phyloP scores from a whole-genome alignment of 2,888 invertebrate genomes.

The Campoletis raptor region DNA sequence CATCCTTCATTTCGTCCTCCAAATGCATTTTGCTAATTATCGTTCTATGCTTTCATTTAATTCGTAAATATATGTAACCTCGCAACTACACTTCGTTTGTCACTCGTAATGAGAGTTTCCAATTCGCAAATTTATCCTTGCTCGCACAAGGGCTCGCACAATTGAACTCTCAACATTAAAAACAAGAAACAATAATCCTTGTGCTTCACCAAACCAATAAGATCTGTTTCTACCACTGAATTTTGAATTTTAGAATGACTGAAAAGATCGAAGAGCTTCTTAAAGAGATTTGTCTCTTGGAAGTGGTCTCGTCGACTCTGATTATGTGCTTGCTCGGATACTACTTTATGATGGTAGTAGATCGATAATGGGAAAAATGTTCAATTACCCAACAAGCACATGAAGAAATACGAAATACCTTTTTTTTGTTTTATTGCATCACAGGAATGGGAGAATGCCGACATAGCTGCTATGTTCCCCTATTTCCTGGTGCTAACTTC shows the following conservation, averaged over 20 bases:
- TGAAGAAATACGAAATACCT: background rate
- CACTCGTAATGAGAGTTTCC: too few relatives aligned
- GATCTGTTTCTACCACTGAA: background rate
- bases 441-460: conserved; percentile 75
- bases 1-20: too few relatives aligned
- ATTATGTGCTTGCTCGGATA: conserved; percentile 81
- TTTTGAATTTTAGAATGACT: conserved; percentile 6
- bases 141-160: too few relatives aligned
- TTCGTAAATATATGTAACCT: too few relatives aligned
- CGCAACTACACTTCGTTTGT: too few relatives aligned
- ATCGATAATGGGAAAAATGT: conserved; percentile 17
- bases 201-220: background rate
- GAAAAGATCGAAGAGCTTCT: conserved; percentile 74
- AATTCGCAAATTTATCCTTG: too few relatives aligned
- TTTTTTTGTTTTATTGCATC: background rate
- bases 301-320: conserved; percentile 78
- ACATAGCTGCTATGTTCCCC: conserved; percentile 71
- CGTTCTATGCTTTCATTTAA: too few relatives aligned
- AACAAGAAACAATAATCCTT: background rate
- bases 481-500: conserved; percentile 73
- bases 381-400: conserved; percentile 44
- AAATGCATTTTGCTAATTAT: too few relatives aligned
- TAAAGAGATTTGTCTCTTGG: conserved; percentile 78
- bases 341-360: conserved; percentile 77
- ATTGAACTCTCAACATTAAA: too few relatives aligned